These are phyloP conservation scores for Sminthopsis crassicaudata DNA, from an alignment of 2,113 vertebrate species.

Conservation along the genomic window DNA sequence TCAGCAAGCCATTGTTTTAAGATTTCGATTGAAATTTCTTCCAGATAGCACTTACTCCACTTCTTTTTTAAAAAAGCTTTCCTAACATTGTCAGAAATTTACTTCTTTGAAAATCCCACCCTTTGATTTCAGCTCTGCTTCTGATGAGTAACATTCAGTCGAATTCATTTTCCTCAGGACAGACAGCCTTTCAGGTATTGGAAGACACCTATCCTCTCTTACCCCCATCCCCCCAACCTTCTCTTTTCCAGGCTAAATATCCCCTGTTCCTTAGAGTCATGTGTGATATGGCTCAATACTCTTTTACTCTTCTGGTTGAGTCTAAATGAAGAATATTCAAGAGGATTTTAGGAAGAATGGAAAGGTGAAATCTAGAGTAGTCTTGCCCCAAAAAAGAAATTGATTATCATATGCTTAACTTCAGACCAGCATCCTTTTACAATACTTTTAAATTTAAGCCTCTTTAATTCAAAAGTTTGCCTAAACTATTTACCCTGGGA, in stretches of 20 bases:
- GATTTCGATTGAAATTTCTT: not conserved
- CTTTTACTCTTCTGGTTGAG: not conserved
- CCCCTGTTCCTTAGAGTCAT: not conserved
- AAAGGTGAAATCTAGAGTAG: not conserved
- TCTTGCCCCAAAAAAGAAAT: not conserved
- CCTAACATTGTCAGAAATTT: not conserved
- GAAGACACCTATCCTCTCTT: not conserved
- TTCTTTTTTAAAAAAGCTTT: not conserved
- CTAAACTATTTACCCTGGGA: not conserved
- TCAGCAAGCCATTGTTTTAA: not conserved
- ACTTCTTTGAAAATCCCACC: not conserved
- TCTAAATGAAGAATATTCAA: not conserved
- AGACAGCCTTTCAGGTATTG: not conserved
- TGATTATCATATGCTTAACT: not conserved
- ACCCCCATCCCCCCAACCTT: not conserved
- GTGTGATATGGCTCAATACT: not conserved
- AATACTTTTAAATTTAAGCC: not conserved
- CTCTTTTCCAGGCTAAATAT: not conserved
- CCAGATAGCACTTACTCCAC: not conserved
- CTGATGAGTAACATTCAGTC: too few relatives aligned
- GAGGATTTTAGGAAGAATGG: not conserved
- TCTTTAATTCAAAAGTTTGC: not conserved
- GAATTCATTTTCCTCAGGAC: not conserved
- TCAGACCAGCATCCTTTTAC: not conserved
- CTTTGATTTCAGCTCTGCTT: not conserved